A percentile compares a stretch with the other conserved stretches of the same genome.
These are phyloP conservation scores for Parnassius apollo DNA, from an alignment of 2,888 invertebrate genomes.

Conservation along the genomic window DNA sequence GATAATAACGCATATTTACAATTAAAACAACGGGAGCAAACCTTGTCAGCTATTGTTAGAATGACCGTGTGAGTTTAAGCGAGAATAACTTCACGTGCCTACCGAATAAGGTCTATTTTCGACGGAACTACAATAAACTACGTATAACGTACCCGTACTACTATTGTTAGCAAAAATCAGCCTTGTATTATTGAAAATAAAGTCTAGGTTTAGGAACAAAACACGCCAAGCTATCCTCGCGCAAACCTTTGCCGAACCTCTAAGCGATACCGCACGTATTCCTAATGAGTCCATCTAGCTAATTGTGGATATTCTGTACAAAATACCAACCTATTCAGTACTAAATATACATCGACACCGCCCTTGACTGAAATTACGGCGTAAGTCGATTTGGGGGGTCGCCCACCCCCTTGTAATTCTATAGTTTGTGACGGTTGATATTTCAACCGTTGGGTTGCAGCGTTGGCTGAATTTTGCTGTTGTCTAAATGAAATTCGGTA, in stretches of 20 bases:
- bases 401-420: constrained; percentile 70
- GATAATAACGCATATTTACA: constrained; percentile 53
- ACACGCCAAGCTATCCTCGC: constrained; percentile 67
- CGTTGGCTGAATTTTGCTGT: constrained; percentile 68
- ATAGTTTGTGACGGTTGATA: constrained; percentile 25
- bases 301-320: constrained; percentile 47
- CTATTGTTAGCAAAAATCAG: constrained; percentile 64
- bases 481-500: constrained; percentile 51
- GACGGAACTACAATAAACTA: constrained; percentile 46
- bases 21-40: constrained; percentile 28
- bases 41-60: neutral
- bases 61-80: constrained; percentile 34
- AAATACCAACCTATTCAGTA: constrained; percentile 52
- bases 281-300: constrained; percentile 9
- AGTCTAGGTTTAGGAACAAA: constrained; percentile 73
- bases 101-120: constrained; percentile 38
- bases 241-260: constrained; percentile 34
- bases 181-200: constrained; percentile 69
- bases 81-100: constrained; percentile 60
- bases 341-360: constrained; percentile 44
- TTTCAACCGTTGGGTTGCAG: constrained; percentile 75
- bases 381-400: constrained; percentile 51
- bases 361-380: constrained; percentile 33
- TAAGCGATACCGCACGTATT: constrained; percentile 2
- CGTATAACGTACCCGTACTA: constrained; percentile 64